phyloP scores from a whole-genome alignment of 2,113 vertebrate species.

The Oreotrochilus melanogaster region DNA sequence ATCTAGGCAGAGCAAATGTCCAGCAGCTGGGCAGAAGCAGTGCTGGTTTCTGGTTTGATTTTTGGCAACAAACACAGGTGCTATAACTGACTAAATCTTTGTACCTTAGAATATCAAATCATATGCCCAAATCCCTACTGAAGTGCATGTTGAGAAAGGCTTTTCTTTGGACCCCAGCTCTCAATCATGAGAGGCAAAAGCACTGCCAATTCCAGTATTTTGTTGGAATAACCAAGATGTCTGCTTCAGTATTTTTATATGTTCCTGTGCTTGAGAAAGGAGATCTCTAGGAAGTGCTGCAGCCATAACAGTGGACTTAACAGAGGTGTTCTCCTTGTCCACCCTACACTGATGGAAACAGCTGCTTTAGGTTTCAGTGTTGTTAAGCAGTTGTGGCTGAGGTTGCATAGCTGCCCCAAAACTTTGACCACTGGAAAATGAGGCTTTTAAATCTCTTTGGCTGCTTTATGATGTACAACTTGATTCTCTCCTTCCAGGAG shows the following conservation, averaged over 20 bases:
- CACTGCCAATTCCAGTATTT: neutral
- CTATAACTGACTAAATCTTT: neutral
- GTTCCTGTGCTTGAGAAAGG: neutral
- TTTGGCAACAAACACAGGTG: neutral
- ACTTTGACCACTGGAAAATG: neutral
- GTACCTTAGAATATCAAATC: neutral
- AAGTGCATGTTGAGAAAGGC: neutral
- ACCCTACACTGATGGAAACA: neutral
- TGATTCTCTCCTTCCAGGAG: slow-evolving; percentile 76
- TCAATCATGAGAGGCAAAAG: neutral
- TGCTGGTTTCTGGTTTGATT: neutral
- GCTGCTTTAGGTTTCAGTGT: neutral
- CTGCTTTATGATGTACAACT: neutral
- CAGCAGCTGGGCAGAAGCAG: neutral
- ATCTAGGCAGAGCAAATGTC: neutral
- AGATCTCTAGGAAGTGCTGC: neutral
- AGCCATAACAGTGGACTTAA: no score
- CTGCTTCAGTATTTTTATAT: neutral
- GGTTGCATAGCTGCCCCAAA: neutral
- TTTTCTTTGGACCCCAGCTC: neutral
- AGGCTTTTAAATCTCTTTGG: neutral
- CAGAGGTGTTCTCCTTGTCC: neutral
- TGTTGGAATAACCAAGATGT: neutral
- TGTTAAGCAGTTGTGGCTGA: neutral
- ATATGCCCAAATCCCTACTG: neutral